Base-by-base conservation (phyloP, 2,888 invertebrate species). In the Dasypolia templi region DNA sequence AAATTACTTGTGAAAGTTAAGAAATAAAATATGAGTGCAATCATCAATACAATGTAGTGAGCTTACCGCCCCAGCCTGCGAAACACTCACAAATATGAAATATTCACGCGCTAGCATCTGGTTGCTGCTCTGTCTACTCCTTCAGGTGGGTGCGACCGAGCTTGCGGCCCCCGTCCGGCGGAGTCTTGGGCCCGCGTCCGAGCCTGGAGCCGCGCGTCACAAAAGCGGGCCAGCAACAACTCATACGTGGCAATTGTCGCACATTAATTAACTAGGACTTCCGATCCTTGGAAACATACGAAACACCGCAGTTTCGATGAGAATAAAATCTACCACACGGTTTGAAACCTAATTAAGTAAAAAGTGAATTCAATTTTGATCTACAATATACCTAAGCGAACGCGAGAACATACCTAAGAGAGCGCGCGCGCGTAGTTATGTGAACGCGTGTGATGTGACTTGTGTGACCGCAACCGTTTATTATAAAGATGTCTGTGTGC, bases 61-160 rank as follows among this genome's bases (percentile, higher is more conserved):
- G 69, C 76, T 81, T 78, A 72, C 26, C 69, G 46, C 66, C 70
- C 63, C 55, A 4, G 46, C 49, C 72, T 76, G 72, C 58, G 65
- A 82, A 72, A 81, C 81, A 74, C 77, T 89, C 89, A 90, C 65
- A 85, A 82, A 82, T 90, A 95, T 94, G 94, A 93, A 93, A 91
- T 86, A 89, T 81, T 88, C 90, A 55, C 84, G 86, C 63, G 79
- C 89, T 39, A 89, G 90, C 49, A 77, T 94, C 78, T 95, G 94
- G 93, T 91, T 91, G 88, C 88, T 95, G 12, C 83, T 95, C 49
- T 90, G 88, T 89, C 83, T 95, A 42, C 89, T 95, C 0, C 77
- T 95, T 70, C 95, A 95, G 95, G 95, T 95, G 83, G 51, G 58
- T 26, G 39, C 22, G 29, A 32, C 35, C 32, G 0, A 14, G 19